Percentiles rank a stretch among this genome's conserved stretches.
Conservation (phyloP, 1,140 invertebrate genomes). For the Mercenaria mercenaria region DNA sequence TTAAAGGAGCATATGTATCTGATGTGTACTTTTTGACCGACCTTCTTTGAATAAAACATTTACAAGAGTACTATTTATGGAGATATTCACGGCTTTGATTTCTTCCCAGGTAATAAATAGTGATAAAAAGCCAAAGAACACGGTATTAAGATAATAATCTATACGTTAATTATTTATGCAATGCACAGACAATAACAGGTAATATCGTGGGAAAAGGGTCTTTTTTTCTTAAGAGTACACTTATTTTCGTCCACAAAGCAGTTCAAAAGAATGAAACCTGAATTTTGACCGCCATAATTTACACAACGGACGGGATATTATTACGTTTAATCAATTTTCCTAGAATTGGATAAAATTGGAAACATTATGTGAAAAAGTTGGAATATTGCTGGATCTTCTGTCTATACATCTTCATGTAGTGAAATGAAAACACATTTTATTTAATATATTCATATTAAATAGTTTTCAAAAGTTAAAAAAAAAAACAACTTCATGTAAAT, state of each 20-base stretch:
- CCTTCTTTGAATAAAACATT: neutral
- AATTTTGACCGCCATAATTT: neutral
- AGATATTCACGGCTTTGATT: neutral
- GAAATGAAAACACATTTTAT: too few species aligned
- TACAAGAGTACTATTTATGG: neutral
- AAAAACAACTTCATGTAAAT: too few species aligned
- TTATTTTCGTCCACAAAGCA: neutral
- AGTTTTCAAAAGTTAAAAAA: too few species aligned
- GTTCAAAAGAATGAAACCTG: neutral
- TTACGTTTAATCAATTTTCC: too few species aligned
- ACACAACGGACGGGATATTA: too few species aligned
- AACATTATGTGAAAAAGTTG: too few species aligned
- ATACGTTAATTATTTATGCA: neutral
- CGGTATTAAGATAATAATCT: slow-evolving; percentile 31
- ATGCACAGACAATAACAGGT: neutral
- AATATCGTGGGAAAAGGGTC: neutral
- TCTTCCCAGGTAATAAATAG: neutral
- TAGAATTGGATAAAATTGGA: too few species aligned
- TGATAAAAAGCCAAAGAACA: neutral
- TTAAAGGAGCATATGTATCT: too few species aligned
- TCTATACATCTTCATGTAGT: too few species aligned
- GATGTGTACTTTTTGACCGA: neutral
- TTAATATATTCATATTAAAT: too few species aligned
- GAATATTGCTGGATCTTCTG: too few species aligned
- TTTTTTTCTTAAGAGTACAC: neutral